Percentiles rank a stretch among this genome's conserved stretches.
phyloP scores from a whole-genome alignment of 2,797 vertebrate genomes.

The Phylloscopus collybita region DNA sequence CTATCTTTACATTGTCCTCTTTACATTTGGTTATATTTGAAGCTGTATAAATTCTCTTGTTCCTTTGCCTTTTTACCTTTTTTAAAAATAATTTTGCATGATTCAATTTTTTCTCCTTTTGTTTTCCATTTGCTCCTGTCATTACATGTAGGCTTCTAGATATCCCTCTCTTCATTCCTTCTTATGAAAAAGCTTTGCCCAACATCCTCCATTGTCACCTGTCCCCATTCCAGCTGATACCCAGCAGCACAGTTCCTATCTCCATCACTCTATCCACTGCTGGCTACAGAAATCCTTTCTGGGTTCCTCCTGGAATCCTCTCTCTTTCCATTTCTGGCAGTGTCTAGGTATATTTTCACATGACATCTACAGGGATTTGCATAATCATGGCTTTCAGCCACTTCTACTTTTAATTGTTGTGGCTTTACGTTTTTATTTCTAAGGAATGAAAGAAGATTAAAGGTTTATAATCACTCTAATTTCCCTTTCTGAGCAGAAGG shows the following conservation, averaged over 20 bases:
- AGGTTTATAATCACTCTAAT: conserved; percentile 58
- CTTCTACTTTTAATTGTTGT: conserved; percentile 29
- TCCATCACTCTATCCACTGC: not conserved
- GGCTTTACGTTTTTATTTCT: conserved; percentile 58
- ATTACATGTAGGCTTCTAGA: not conserved
- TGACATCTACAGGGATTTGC: conserved; percentile 24
- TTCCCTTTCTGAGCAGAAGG: conserved; percentile 42
- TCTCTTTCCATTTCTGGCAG: conserved; percentile 2
- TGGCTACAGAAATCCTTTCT: not conserved
- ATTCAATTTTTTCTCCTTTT: not conserved
- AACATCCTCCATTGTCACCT: not conserved
- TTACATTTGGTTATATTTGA: not conserved
- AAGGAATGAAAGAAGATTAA: conserved; percentile 51
- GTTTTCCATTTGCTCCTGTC: not conserved
- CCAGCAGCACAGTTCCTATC: not conserved
- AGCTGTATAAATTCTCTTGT: not conserved
- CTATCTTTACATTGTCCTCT: not conserved
- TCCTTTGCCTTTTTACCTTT: not conserved
- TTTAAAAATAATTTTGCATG: not conserved
- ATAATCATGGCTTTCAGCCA: conserved; percentile 42
- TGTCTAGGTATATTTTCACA: not conserved
- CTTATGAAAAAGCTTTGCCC: not conserved
- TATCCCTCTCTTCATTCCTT: not conserved
- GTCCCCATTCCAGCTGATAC: not conserved
- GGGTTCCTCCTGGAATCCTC: not conserved